These are phyloP conservation scores for Cryptops parisi DNA, from an alignment of 2,888 invertebrate genomes.

Conservation along the genomic window DNA sequence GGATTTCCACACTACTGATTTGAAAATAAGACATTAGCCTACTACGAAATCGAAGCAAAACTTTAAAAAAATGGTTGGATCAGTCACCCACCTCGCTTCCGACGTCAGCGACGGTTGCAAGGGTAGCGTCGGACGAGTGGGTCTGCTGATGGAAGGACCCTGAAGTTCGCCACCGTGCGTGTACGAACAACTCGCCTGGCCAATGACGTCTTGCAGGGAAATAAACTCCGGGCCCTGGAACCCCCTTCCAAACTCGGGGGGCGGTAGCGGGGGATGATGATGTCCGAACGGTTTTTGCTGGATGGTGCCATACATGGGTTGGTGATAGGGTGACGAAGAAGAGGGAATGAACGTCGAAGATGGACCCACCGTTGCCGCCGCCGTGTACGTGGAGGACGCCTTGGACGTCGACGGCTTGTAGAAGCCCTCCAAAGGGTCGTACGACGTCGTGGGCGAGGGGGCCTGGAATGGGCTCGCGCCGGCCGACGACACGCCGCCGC, in stretches of 20 bases:
- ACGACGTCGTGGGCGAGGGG: constrained; percentile 19
- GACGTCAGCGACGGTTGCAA: too few relatives aligned
- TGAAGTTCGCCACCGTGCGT: too few relatives aligned
- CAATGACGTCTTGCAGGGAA: too few relatives aligned
- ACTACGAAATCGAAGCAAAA: background rate
- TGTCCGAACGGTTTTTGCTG: too few relatives aligned
- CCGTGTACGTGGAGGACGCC: constrained; percentile 19
- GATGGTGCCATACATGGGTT: background rate
- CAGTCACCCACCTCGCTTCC: too few relatives aligned
- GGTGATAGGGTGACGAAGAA: background rate
- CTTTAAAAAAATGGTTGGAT: too few relatives aligned
- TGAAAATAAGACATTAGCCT: constrained; percentile 6
- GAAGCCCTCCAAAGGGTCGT: constrained; percentile 12
- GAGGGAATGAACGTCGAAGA: constrained; percentile 5
- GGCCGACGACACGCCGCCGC: constrained; percentile 40
- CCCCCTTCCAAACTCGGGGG: too few relatives aligned
- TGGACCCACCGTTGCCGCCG: constrained; percentile 15
- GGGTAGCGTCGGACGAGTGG: too few relatives aligned
- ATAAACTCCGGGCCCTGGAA: too few relatives aligned
- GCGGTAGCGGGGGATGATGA: too few relatives aligned
- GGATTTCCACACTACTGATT: constrained; percentile 15
- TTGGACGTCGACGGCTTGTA: constrained; percentile 3
- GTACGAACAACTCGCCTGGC: too few relatives aligned
- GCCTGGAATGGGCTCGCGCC: constrained; percentile 17
- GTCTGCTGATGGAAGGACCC: too few relatives aligned